Conservation (phyloP, 2,888 invertebrate species). For the Hydrotaea diabolus region DNA sequence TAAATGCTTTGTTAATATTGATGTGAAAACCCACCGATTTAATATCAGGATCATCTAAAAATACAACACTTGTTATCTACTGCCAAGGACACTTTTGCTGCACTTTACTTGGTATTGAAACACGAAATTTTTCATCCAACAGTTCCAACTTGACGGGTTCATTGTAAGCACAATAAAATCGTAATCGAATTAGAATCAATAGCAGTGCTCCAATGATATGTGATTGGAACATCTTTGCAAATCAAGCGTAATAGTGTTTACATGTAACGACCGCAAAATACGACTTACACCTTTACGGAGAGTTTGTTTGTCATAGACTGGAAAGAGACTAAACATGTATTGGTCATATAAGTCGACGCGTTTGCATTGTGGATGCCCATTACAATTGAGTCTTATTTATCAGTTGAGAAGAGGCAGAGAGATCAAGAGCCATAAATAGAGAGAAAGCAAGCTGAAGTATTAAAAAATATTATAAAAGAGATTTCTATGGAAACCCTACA, state of each 20-base stretch:
- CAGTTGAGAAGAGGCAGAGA: not conserved
- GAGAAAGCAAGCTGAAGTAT: no score
- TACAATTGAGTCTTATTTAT: not conserved
- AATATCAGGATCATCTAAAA: slow-evolving; percentile 82
- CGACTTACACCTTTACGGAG: no score
- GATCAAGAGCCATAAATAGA: not conserved
- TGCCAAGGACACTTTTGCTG: not conserved
- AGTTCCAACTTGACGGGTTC: slow-evolving; percentile 69
- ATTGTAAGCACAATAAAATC: slow-evolving; percentile 37
- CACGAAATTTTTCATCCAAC: slow-evolving; percentile 72
- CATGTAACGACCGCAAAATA: not conserved
- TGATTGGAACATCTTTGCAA: slow-evolving; percentile 7
- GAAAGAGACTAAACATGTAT: not conserved
- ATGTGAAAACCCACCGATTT: slow-evolving; percentile 85
- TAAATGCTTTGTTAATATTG: slow-evolving; percentile 83
- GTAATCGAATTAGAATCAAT: slow-evolving; percentile 34
- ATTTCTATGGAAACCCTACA: no score
- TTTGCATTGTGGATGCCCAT: not conserved
- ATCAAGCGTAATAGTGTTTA: not conserved
- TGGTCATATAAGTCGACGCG: not conserved
- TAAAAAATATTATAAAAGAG: no score
- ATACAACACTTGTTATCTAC: not conserved
- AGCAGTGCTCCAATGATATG: not conserved
- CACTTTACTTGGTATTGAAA: slow-evolving; percentile 75
- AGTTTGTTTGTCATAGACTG: not conserved